Percentiles rank a stretch among this genome's conserved stretches.
phyloP scores from a whole-genome alignment of 2,113 vertebrate genomes.

The Notarius quadriscutis region DNA sequence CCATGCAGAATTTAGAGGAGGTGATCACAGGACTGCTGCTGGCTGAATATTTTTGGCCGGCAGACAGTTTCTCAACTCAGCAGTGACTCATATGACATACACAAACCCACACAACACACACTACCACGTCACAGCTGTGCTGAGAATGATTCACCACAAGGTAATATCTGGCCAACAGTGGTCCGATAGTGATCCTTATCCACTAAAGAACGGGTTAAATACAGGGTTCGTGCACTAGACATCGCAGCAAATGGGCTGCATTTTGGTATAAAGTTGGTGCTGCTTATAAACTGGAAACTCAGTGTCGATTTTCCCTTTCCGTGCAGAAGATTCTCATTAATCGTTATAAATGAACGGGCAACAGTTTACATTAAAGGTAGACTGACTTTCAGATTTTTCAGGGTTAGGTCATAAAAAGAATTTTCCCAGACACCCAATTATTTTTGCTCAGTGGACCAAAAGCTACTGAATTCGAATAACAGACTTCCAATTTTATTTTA shows the following conservation, averaged over 20 bases:
- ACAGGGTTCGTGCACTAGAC: background rate
- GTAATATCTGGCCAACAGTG: background rate
- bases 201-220: background rate
- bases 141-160: background rate
- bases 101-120: background rate
- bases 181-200: background rate
- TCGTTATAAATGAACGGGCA: background rate
- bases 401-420: too few species aligned
- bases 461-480: too few species aligned
- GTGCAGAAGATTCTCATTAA: background rate
- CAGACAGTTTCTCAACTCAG: background rate
- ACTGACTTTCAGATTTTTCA: too few species aligned
- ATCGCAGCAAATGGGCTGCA: background rate
- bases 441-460: too few species aligned
- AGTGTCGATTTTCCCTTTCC: background rate
- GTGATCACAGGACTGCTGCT: background rate
- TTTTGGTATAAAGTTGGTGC: background rate
- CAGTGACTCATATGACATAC: background rate
- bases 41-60: background rate
- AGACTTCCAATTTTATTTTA: too few species aligned
- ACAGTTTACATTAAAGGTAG: background rate
- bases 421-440: too few species aligned
- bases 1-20: background rate
- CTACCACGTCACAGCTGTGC: background rate
- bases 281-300: background rate